Conservation (phyloP, 1,140 invertebrate genomes). For the Battus philenor region DNA sequence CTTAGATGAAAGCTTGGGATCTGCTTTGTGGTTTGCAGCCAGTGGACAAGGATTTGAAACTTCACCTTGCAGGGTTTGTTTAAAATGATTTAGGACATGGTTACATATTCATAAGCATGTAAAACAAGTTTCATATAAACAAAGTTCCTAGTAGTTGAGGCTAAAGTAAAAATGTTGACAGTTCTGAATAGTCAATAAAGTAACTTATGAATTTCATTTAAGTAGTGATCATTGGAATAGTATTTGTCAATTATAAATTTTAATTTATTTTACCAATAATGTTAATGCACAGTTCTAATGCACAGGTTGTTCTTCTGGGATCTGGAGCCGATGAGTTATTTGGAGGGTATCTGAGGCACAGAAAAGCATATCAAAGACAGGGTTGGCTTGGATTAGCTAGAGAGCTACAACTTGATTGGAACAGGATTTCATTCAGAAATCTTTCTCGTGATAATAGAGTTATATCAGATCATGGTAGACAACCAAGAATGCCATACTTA, state of each 20-base stretch:
- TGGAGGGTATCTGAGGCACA: conserved; percentile 94
- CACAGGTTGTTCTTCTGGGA: conserved; percentile 89
- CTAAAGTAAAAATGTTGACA: too few species aligned
- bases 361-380: conserved; percentile 81
- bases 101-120: too few species aligned
- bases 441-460: conserved; percentile 95
- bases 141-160: too few species aligned
- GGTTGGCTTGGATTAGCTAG: conserved; percentile 82
- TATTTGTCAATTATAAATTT: too few species aligned
- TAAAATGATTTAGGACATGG: too few species aligned
- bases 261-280: too few species aligned
- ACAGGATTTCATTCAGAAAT: conserved; percentile 92
- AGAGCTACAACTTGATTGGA: conserved; percentile 87
- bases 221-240: too few species aligned
- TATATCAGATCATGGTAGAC: conserved; percentile 85
- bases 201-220: too few species aligned
- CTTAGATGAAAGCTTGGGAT: conserved; percentile 96
- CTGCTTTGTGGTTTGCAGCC: conserved; percentile 97
- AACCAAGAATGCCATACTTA: conserved; percentile 93
- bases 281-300: too few species aligned
- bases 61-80: conserved; percentile 81
- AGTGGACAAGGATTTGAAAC: conserved; percentile 79
- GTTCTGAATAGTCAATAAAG: too few species aligned
- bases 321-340: conserved; percentile 98
- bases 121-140: too few species aligned